Base-by-base conservation (phyloP, 2,888 invertebrate genomes). In the Epiblema foenella region DNA sequence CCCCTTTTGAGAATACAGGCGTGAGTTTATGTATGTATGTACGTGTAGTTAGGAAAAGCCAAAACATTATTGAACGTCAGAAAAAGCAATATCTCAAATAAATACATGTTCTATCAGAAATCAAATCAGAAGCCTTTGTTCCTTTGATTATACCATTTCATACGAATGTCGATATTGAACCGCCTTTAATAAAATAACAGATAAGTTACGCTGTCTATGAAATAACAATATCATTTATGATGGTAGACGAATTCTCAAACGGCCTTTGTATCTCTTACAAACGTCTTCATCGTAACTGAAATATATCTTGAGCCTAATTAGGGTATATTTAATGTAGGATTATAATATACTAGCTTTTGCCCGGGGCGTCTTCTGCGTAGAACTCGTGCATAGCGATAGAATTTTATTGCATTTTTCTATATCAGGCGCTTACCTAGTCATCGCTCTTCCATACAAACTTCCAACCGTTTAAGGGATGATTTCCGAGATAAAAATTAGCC, bases 91-190 rank as follows among this genome's bases (percentile, higher is more conserved):
- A 24, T 69, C 52, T 42, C 42, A 65, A 65, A 65, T 54, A 54
- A 65, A 54, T n/a, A 63, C 17, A 65, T 18, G 5, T 65, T 59
- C 52, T 59, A 70, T 70, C 69, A 65, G 64, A 65, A 58, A 65
- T 70, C 51, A 33, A 29, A n/a, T n/a, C n/a, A n/a, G 24, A 59
- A 51, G 59, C 52, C 52, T 65, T 59, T 59, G 51, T 65, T 69
- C 59, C 59, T 52, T 65, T 65, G 42, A 65, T 65, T 39, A 52
- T 18, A 37, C 20, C 52, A 37, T 51, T 64, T 24, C 58, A 12
- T 37, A 39, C 18, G 69, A 65, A 59, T 42, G 52, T 65, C 51
- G 29, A 42, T 52, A 59, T 65, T 42, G 69, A 39, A 20, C 51
- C 20, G 18, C 51, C 18, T 20, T 69, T 52, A 65, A 70, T 59